Percentiles rank a stretch among this genome's conserved stretches.
Evolutionary conservation across 2,888 invertebrate species (phyloP).

Genomic region (Stenurella melanura): DNA sequence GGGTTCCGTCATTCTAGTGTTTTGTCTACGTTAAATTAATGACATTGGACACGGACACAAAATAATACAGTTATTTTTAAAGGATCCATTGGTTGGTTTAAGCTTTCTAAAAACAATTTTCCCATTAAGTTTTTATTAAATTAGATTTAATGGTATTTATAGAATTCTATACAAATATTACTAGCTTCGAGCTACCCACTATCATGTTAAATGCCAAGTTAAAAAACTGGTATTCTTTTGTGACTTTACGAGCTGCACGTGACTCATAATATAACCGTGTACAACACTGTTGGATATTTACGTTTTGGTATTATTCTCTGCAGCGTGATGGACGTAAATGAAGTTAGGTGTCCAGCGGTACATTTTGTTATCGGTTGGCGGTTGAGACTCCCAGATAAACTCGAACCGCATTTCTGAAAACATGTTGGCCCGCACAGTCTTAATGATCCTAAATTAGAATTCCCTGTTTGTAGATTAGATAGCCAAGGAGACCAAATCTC

Average conservation of each 20-base stretch:
- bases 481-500: background rate
- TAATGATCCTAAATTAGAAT: slow-evolving; percentile 47
- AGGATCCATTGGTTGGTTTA: slow-evolving; percentile 16
- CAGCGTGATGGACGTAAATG: slow-evolving; percentile 3
- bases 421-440: slow-evolving; percentile 38
- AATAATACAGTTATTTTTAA: slow-evolving; percentile 21
- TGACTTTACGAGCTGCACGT: slow-evolving; percentile 35
- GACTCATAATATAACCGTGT: slow-evolving; percentile 23
- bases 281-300: slow-evolving; percentile 33
- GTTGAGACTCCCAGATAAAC: slow-evolving; percentile 29
- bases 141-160: slow-evolving; percentile 33
- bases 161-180: slow-evolving; percentile 31
- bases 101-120: slow-evolving; percentile 24
- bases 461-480: slow-evolving; percentile 42
- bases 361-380: slow-evolving; percentile 40
- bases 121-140: slow-evolving; percentile 33
- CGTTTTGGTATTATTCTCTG: slow-evolving; percentile 25
- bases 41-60: slow-evolving; percentile 23
- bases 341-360: slow-evolving; percentile 37
- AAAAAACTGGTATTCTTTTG: slow-evolving; percentile 33
- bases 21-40: slow-evolving; percentile 31
- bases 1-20: slow-evolving; percentile 31
- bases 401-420: slow-evolving; percentile 34
- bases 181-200: slow-evolving; percentile 10
- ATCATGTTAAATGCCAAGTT: slow-evolving; percentile 22